Base-by-base conservation (phyloP, 2,888 invertebrate species). In the Aspidapion aeneum region DNA sequence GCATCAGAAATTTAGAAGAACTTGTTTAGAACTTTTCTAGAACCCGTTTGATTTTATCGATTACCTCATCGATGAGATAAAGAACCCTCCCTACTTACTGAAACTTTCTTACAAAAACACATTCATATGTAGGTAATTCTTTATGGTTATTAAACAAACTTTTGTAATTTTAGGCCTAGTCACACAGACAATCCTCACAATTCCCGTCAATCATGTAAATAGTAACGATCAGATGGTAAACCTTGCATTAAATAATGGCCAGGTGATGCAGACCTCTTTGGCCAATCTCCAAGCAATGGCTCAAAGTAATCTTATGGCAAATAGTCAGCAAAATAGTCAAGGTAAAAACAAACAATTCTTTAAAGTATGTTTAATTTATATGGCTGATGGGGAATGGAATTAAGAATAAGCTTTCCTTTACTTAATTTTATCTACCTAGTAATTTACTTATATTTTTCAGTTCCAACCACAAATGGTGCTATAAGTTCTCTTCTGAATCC, bases 111-210 rank as follows among this genome's bases (percentile, higher is more conserved):
- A n/a, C n/a, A n/a, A n/a, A n/a, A n/a, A n/a, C n/a, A n/a, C n/a
- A n/a, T n/a, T n/a, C n/a, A n/a, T n/a, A n/a, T n/a, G n/a, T n/a
- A n/a, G n/a, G n/a, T n/a, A n/a, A n/a, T n/a, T n/a, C n/a, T n/a
- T n/a, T n/a, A n/a, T n/a, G n/a, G n/a, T n/a, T n/a, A n/a, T n/a
- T n/a, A n/a, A n/a, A n/a, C n/a, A n/a, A n/a, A n/a, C n/a, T n/a
- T n/a, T 35, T 52, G 17, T 20, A 12, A 3, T 70, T 70, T 55
- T 82, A 96, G 96, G 96, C 72, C 90, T 96, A 78, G 94, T 95
- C 61, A 93, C 96, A 59, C 97, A 97, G 83, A 96, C 96, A 75
- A 95, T 97, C 77, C 84, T 97, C 73, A 96, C 96, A 70, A 96
- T 97, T 78, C 96, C 96, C 61, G 93, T 96, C 65, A 93, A 91